Conservation (phyloP, 2,888 invertebrate genomes). For the Aelia acuminata region DNA sequence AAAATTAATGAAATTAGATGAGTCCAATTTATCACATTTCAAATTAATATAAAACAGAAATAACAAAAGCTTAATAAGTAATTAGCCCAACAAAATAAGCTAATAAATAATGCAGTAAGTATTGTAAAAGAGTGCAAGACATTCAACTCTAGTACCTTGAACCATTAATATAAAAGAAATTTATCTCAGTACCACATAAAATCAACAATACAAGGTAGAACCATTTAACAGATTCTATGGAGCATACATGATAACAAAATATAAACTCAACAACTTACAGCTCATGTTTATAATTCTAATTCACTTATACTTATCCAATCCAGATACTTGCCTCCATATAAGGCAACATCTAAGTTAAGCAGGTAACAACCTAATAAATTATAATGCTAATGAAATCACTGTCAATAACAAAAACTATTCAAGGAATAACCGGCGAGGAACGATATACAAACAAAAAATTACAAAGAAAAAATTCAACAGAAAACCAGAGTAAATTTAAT, state of each 20-base stretch:
- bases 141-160: not conserved
- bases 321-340: conserved; percentile 1
- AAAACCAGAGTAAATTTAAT: not conserved
- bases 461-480: not conserved
- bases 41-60: too few relatives aligned
- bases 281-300: not conserved
- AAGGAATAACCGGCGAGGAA: not conserved
- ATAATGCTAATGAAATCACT: not conserved
- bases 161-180: not conserved
- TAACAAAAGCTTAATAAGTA: not conserved
- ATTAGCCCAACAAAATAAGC: too few relatives aligned
- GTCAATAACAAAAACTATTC: not conserved
- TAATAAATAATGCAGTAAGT: too few relatives aligned
- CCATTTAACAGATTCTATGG: not conserved
- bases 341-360: not conserved
- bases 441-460: not conserved
- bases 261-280: not conserved
- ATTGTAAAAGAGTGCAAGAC: not conserved
- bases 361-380: not conserved
- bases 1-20: not conserved
- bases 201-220: not conserved
- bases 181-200: not conserved
- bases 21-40: not conserved
- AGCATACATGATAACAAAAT: not conserved
- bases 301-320: not conserved